Percentiles rank a stretch among this genome's conserved stretches.
These are phyloP conservation scores for Autographa gamma DNA, from an alignment of 2,888 invertebrate genomes.

Conservation along the genomic window DNA sequence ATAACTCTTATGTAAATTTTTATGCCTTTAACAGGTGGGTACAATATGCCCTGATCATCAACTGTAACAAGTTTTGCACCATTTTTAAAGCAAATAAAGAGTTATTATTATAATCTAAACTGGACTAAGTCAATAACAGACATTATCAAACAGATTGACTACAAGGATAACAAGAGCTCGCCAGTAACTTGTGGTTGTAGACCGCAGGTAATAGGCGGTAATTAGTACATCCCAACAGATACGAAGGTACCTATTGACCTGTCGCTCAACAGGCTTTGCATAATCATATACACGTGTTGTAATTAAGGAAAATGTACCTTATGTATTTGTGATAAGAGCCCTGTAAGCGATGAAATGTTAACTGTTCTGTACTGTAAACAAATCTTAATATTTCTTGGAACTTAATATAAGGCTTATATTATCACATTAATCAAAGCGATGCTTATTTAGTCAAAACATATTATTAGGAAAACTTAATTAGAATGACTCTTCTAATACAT, in stretches of 20 bases:
- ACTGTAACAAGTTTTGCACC: too few relatives aligned
- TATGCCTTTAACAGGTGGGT: too few relatives aligned
- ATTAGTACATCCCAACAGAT: constrained; percentile 57
- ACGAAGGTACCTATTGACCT: constrained; percentile 21
- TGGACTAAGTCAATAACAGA: neutral
- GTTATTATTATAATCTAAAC: too few relatives aligned
- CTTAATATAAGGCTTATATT: too few relatives aligned
- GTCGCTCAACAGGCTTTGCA: constrained; percentile 16
- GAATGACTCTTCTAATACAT: neutral
- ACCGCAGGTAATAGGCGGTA: constrained; percentile 56
- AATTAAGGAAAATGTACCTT: neutral
- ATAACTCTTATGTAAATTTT: too few relatives aligned
- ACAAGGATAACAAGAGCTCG: constrained; percentile 20
- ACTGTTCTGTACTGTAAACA: too few relatives aligned
- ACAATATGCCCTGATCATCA: too few relatives aligned
- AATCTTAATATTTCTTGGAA: too few relatives aligned
- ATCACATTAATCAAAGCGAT: too few relatives aligned
- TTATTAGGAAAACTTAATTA: neutral
- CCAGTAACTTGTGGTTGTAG: constrained; percentile 44
- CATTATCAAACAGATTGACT: neutral
- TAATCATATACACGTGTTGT: neutral
- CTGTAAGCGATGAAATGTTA: neutral
- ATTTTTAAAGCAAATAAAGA: too few relatives aligned
- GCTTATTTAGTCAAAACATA: neutral
- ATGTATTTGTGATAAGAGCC: neutral